These are phyloP conservation scores for Sminthopsis crassicaudata DNA, from an alignment of 2,113 vertebrate species.

Conservation along the genomic window DNA sequence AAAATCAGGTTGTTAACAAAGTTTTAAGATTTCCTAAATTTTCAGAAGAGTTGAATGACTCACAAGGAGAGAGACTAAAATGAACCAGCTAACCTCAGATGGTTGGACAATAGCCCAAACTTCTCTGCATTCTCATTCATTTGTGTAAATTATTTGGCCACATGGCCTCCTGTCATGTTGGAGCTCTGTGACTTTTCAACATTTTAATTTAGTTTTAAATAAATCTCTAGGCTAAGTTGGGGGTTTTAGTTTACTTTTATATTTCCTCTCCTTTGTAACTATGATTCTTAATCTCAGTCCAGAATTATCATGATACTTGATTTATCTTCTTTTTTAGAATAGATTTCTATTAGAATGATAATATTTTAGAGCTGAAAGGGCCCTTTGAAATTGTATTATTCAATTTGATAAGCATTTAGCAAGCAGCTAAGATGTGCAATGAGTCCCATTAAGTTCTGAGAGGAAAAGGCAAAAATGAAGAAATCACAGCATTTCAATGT, in stretches of 20 bases:
- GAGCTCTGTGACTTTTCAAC: constrained; percentile 79
- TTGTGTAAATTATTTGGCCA: constrained; percentile 77
- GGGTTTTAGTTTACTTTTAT: constrained; percentile 19
- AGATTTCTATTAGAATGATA: constrained; percentile 48
- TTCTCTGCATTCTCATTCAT: constrained; percentile 73
- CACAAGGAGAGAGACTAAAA: constrained; percentile 68
- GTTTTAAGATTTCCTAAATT: constrained; percentile 65
- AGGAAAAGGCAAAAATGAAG: neutral
- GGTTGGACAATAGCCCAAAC: constrained; percentile 44
- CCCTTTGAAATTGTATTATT: constrained; percentile 31
- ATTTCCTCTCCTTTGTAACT: constrained; percentile 51
- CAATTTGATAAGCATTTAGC: neutral
- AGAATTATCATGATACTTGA: constrained; percentile 54
- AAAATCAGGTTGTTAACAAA: constrained; percentile 54
- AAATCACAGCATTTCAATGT: constrained; percentile 58
- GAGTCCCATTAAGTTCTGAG: neutral
- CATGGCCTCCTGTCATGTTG: constrained; percentile 76
- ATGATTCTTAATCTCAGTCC: constrained; percentile 50
- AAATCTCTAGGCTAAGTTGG: constrained; percentile 56
- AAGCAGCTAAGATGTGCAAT: neutral
- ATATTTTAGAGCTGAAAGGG: constrained; percentile 31
- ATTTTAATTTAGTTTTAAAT: constrained; percentile 76
- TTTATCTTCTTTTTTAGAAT: constrained; percentile 37
- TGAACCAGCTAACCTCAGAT: constrained; percentile 76
- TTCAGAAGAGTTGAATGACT: constrained; percentile 69